A percentile compares a stretch with the other conserved stretches of the same genome.
Conservation (phyloP, 2,797 vertebrate genomes). For the Acanthornis magna region DNA sequence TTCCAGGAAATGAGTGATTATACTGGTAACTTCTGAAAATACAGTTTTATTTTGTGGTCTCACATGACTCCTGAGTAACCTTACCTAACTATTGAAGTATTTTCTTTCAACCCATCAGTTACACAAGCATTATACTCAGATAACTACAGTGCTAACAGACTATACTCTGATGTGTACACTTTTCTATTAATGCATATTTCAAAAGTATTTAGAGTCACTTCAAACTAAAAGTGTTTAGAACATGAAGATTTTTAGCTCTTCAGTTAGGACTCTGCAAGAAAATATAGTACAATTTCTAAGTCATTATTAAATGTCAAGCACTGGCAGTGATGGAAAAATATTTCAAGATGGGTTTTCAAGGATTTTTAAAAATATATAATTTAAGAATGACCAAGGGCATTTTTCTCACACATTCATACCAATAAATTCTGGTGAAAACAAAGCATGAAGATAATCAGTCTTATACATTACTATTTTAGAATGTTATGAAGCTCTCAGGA, state of each 20-base stretch:
- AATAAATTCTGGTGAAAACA: not conserved
- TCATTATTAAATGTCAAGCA: not conserved
- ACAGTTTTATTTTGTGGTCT: not conserved
- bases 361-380: not conserved
- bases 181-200: not conserved
- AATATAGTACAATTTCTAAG: not conserved
- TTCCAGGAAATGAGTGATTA: not conserved
- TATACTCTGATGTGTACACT: accelerated
- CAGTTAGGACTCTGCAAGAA: not conserved
- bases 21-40: not conserved
- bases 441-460: not conserved
- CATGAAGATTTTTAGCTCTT: not conserved
- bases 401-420: not conserved
- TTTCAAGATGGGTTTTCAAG: not conserved
- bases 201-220: not conserved
- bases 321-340: not conserved
- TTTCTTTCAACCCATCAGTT: not conserved
- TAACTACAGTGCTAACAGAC: not conserved
- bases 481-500: not conserved
- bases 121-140: not conserved
- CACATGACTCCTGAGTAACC: not conserved
- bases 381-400: not conserved
- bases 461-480: not conserved
- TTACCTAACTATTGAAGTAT: not conserved
- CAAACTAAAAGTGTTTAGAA: not conserved